Conservation (phyloP, 2,797 vertebrate species). For the Moxostoma hubbsi region DNA sequence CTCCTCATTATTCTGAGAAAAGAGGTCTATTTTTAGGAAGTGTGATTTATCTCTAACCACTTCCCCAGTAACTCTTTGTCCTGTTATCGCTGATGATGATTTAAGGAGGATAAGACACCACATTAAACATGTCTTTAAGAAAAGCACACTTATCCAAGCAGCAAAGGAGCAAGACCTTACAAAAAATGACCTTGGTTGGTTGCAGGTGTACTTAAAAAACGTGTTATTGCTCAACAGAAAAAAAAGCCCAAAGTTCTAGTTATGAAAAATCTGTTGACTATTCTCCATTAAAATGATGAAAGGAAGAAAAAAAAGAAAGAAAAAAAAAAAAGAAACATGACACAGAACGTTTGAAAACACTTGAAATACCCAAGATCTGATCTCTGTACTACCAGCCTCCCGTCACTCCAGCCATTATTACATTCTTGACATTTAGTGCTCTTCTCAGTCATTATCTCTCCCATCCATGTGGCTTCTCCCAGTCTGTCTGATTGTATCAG, state of each 20-base stretch:
- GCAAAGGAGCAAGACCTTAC: neutral
- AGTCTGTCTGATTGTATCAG: slow-evolving; percentile 44
- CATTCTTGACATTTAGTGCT: slow-evolving; percentile 31
- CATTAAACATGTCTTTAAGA: neutral
- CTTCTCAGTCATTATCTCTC: slow-evolving; percentile 25
- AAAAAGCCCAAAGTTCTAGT: neutral
- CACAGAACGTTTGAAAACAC: slow-evolving; percentile 25
- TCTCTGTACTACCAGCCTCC: slow-evolving; percentile 2
- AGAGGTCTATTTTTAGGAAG: neutral
- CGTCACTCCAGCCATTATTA: slow-evolving; percentile 27
- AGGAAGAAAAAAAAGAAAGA: slow-evolving; percentile 21
- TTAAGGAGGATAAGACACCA: neutral
- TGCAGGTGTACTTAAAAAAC: neutral
- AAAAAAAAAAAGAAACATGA: neutral
- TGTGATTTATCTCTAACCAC: slow-evolving; percentile 11
- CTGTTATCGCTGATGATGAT: slow-evolving; percentile 9
- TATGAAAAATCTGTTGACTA: neutral
- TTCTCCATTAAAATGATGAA: slow-evolving; percentile 2
- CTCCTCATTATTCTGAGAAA: slow-evolving; percentile 7
- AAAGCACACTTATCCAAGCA: slow-evolving; percentile 1
- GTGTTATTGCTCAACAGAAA: neutral
- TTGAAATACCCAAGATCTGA: slow-evolving; percentile 34
- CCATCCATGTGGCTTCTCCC: slow-evolving; percentile 27
- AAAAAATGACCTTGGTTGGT: neutral
- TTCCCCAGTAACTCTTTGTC: slow-evolving; percentile 6